Evolutionary conservation across 2,888 invertebrate genomes (phyloP).

Genomic region (Allygus modestus): DNA sequence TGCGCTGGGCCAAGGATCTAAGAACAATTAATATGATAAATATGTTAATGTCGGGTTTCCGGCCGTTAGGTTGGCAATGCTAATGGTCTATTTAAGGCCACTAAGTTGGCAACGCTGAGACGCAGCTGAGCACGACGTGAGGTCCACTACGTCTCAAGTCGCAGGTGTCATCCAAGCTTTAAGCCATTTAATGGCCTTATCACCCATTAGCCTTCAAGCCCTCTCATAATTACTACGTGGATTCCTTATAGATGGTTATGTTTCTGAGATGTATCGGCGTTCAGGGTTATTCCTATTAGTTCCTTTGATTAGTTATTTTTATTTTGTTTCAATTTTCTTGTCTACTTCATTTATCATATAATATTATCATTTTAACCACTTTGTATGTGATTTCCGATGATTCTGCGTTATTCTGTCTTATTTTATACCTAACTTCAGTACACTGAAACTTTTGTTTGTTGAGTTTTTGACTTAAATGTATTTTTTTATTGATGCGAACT

Average conservation of each 20-base stretch:
- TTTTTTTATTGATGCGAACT: too few species aligned
- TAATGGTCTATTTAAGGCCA: conserved; percentile 54
- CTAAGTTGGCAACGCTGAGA: conserved; percentile 43
- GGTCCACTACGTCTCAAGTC: conserved; percentile 51
- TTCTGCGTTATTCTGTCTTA: too few species aligned
- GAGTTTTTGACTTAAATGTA: too few species aligned
- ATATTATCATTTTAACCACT: too few species aligned
- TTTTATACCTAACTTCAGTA: too few species aligned
- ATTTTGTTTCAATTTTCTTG: too few species aligned
- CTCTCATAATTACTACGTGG: conserved; percentile 52
- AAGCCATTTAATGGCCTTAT: conserved; percentile 55
- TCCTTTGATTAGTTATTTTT: too few species aligned
- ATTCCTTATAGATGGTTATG: conserved; percentile 44
- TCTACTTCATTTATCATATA: too few species aligned
- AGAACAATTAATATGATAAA: conserved; percentile 41
- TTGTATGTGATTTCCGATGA: too few species aligned
- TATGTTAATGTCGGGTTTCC: conserved; percentile 44
- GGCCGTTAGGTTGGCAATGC: conserved; percentile 44
- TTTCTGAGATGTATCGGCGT: background rate
- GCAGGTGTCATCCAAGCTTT: conserved; percentile 37
- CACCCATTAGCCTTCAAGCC: conserved; percentile 30
- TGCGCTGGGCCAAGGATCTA: background rate
- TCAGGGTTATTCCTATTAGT: too few species aligned
- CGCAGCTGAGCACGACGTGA: conserved; percentile 42
- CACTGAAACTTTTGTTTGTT: too few species aligned